phyloP scores from a whole-genome alignment of 2,888 invertebrate species.

The Andrena haemorrhoa region DNA sequence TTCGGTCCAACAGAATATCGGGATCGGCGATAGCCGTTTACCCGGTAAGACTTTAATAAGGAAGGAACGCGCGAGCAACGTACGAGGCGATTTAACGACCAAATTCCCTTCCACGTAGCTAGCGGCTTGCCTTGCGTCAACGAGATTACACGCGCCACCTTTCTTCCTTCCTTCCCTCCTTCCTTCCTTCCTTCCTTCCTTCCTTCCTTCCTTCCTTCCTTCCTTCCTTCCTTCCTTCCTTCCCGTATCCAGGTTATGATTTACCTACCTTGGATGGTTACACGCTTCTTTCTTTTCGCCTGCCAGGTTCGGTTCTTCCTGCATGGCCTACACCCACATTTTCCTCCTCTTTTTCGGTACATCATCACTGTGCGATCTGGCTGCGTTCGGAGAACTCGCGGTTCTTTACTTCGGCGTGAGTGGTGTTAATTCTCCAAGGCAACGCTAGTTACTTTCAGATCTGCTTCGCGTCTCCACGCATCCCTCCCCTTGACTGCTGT shows the following conservation, averaged over 20 bases:
- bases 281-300: conserved; percentile 30
- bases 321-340: conserved; percentile 19
- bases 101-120: conserved; percentile 70
- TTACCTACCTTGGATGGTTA: conserved; percentile 53
- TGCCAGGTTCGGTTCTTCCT: conserved; percentile 28
- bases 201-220: conserved; percentile 44
- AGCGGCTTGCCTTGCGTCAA: conserved; percentile 75
- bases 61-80: conserved; percentile 72
- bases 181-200: conserved; percentile 62
- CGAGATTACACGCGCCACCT: conserved; percentile 80
- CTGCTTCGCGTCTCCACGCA: conserved; percentile 34
- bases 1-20: conserved; percentile 46
- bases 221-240: conserved; percentile 20
- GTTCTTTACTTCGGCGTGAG: conserved; percentile 6
- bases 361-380: neutral
- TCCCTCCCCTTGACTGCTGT: neutral
- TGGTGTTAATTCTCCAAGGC: conserved; percentile 50
- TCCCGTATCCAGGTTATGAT: conserved; percentile 55
- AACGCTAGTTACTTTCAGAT: conserved; percentile 49
- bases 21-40: conserved; percentile 63
- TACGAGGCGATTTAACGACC: conserved; percentile 78
- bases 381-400: conserved; percentile 27
- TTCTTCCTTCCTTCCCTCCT: conserved; percentile 69
- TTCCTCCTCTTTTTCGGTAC: neutral
- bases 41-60: conserved; percentile 77